Conservation (phyloP, 1,140 invertebrate species). For the Littorina saxatilis region DNA sequence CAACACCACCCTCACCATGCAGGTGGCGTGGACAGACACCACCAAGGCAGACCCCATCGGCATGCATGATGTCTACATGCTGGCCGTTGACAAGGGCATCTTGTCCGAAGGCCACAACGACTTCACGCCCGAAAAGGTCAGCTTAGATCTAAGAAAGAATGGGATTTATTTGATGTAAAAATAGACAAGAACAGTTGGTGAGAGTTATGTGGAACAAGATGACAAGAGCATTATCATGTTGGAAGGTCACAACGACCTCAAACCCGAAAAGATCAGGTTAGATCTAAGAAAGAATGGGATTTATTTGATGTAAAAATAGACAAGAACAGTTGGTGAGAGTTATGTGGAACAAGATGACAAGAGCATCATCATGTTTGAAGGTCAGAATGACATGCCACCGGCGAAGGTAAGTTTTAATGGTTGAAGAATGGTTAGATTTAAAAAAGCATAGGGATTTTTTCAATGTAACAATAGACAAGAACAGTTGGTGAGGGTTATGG, state of each 20-base stretch:
- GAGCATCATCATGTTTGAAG: constrained; percentile 73
- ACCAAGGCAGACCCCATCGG: constrained; percentile 14
- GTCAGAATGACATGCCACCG: neutral
- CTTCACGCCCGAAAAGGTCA: constrained; percentile 77
- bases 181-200: too few relatives aligned
- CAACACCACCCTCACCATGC: neutral
- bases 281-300: neutral
- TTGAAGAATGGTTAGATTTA: neutral
- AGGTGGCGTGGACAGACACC: constrained; percentile 28
- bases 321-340: too few relatives aligned
- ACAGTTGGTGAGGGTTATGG: too few relatives aligned
- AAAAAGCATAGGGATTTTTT: too few relatives aligned
- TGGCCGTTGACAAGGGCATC: constrained; percentile 92
- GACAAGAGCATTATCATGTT: constrained; percentile 87
- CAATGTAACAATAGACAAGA: too few relatives aligned
- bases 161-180: too few relatives aligned
- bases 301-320: too few relatives aligned
- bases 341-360: too few relatives aligned
- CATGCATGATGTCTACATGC: constrained; percentile 84
- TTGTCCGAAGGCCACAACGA: constrained; percentile 82
- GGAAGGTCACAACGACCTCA: constrained; percentile 81
- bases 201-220: too few relatives aligned
- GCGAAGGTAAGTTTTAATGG: neutral
- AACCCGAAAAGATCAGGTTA: constrained; percentile 74
- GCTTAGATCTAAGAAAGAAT: constrained; percentile 18